Evolutionary conservation across 2,888 invertebrate genomes (phyloP), one percentile per base, ranked within the genome.

Genomic region (Habroteleia sp.): DNA sequence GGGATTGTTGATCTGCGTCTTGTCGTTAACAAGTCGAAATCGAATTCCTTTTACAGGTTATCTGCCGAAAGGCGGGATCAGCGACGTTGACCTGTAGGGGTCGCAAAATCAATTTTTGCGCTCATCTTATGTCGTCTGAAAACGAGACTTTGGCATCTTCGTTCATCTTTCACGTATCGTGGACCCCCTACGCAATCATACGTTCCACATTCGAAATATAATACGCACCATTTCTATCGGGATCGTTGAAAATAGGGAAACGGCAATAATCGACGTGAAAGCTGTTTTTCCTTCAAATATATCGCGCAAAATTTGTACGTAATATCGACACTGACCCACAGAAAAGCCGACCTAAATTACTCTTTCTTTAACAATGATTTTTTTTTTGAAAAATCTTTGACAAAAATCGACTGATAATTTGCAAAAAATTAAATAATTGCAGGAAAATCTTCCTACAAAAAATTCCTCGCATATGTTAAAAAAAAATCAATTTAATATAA

Each of bases 61-160:
- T 48, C 33, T 52, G 33, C 25, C 44, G 37, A 42, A 58, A 60
- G 42, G 27, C 6, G 1, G 48, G 35, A 50, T 69, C 58, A 52
- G 25, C 48, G 7, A 6, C 13, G 48, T 41, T 60, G 69, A 69
- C 69, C 69, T n/a, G 27, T 17, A 20, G 37, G 52, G 52, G 60
- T 60, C 52, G 37, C 69, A 44, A 35, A 69, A 60, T 69, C 69
- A 69, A 69, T 69, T 69, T 69, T 52, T 58, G 37, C 25, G 31
- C 39, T 41, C 52, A 25, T 54, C 54, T 66, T 46, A 66, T 39
- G 46, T 7, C 33, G 39, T 7, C 44, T 62, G 20, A 31, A 56
- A 56, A 48, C 48, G 66, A 46, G 33, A 44, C 50, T 42, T 37
- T 39, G 54, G 52, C 54, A 39, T 54, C 66, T 58, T 60, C 52